Evolutionary conservation across 2,888 invertebrate genomes (phyloP).

Genomic region (Tipula vernalis): DNA sequence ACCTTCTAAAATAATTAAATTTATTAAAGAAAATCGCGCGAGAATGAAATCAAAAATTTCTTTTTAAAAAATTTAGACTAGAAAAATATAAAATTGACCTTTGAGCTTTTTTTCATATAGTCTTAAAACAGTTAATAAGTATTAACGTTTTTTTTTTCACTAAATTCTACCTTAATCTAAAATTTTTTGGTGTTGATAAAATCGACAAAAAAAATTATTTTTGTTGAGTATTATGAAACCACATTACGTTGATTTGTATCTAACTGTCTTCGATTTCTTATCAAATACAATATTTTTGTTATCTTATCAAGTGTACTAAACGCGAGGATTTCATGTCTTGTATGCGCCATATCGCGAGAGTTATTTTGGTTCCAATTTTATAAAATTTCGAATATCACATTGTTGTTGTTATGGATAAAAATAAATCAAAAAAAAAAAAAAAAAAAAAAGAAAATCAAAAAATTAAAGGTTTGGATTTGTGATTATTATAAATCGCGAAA

Average conservation of each 20-base stretch:
- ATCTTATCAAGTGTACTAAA: neutral
- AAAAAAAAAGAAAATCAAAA: no score
- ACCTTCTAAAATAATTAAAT: constrained; percentile 4
- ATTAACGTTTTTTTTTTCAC: neutral
- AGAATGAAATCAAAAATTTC: neutral
- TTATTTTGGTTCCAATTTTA: neutral
- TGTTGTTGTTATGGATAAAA: neutral
- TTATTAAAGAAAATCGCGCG: neutral
- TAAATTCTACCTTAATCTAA: neutral
- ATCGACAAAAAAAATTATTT: neutral
- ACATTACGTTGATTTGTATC: neutral
- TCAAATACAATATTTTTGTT: neutral
- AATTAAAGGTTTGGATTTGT: neutral
- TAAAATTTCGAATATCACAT: neutral
- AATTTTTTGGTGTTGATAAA: neutral
- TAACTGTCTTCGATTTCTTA: neutral
- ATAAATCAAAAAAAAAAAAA: neutral
- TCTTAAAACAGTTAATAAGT: neutral
- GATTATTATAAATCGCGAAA: neutral
- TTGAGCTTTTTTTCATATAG: neutral
- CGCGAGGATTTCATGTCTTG: neutral
- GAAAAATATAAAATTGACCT: neutral
- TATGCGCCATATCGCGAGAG: neutral
- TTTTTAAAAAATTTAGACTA: neutral
- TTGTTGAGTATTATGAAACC: neutral